Conservation (phyloP, 2,797 vertebrate genomes). For the Brachyalestes nurse region DNA sequence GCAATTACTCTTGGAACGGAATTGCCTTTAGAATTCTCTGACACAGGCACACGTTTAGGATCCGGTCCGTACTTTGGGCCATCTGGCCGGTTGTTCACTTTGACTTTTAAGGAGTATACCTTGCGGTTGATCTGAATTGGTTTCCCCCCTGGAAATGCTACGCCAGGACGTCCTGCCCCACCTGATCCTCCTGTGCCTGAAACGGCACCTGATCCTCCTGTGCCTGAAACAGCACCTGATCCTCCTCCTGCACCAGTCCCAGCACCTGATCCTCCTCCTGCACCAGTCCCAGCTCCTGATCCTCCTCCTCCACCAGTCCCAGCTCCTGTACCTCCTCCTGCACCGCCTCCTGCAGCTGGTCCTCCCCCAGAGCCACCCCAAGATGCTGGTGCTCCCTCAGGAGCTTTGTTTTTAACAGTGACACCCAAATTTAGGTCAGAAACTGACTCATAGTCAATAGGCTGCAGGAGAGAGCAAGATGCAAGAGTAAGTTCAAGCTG, state of each 20-base stretch:
- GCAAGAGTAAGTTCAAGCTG: background rate
- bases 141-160: background rate
- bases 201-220: background rate
- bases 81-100: constrained; percentile 80
- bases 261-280: background rate
- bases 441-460: constrained; percentile 81
- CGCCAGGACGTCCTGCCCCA: background rate
- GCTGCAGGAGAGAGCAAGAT: constrained; percentile 60
- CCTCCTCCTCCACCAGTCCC: constrained; percentile 46
- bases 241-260: constrained; percentile 46
- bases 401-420: constrained; percentile 79
- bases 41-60: constrained; percentile 66
- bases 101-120: constrained; percentile 75
- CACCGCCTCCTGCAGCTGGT: constrained; percentile 45
- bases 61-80: constrained; percentile 73
- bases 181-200: background rate
- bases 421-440: constrained; percentile 75
- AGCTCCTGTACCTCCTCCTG: constrained; percentile 23
- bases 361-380: background rate
- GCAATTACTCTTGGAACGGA: constrained; percentile 69
- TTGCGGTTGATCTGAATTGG: constrained; percentile 33
- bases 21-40: constrained; percentile 65
- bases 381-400: constrained; percentile 70
- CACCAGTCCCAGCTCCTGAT: background rate
- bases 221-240: background rate